Conservation (phyloP, 1,140 invertebrate species). For the Hesperophylax magnus region DNA sequence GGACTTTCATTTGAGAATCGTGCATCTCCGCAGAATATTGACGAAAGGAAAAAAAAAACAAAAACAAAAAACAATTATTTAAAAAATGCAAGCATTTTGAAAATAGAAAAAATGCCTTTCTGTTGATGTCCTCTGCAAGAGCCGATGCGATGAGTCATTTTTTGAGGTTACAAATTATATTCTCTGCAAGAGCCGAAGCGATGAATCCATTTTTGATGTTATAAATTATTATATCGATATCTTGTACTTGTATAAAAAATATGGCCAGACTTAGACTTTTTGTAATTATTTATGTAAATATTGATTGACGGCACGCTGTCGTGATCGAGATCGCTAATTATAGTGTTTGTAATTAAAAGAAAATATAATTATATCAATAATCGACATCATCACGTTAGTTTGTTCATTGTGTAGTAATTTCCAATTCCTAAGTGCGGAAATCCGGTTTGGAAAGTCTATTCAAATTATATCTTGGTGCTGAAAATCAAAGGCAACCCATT, state of each 20-base stretch:
- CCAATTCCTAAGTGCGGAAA: slow-evolving; percentile 52
- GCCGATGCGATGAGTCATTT: background rate
- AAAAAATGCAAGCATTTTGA: slow-evolving; percentile 11
- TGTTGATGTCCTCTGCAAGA: background rate
- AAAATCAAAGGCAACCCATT: slow-evolving; percentile 43
- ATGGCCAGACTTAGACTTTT: slow-evolving; percentile 43
- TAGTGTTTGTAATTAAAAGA: slow-evolving; percentile 55
- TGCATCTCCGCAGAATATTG: slow-evolving; percentile 1
- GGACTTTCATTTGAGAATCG: slow-evolving; percentile 1
- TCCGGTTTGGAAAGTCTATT: slow-evolving; percentile 26
- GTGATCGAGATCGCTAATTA: slow-evolving; percentile 50
- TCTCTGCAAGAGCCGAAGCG: background rate
- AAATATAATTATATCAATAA: slow-evolving; percentile 54
- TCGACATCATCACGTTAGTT: slow-evolving; percentile 53
- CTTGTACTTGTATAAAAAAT: slow-evolving; percentile 39
- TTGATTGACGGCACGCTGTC: slow-evolving; percentile 50
- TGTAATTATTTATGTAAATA: slow-evolving; percentile 54
- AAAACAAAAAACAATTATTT: slow-evolving; percentile 5
- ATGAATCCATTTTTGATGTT: background rate
- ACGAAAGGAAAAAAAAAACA: background rate
- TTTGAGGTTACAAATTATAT: background rate
- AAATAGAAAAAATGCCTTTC: slow-evolving; percentile 1
- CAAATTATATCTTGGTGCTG: slow-evolving; percentile 40
- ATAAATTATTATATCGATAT: slow-evolving; percentile 12
- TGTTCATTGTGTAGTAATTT: slow-evolving; percentile 51